A percentile compares a stretch with the other conserved stretches of the same genome.
Evolutionary conservation across 2,888 invertebrate genomes (phyloP).

Genomic region (Sesia apiformis): DNA sequence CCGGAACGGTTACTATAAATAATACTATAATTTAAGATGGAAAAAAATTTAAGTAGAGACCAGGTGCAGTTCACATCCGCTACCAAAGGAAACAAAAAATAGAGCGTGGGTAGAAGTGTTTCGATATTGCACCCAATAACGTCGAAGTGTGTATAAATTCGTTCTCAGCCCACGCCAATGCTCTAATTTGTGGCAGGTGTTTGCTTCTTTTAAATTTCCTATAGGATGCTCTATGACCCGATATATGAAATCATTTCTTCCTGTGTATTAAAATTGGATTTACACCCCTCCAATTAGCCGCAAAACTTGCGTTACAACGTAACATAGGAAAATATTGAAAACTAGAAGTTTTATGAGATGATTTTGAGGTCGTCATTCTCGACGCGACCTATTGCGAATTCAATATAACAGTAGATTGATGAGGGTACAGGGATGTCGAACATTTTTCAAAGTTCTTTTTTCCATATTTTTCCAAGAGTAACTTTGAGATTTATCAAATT

Average conservation of each 20-base stretch:
- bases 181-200: no score
- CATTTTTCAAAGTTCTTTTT: constrained; percentile 14
- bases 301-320: no score
- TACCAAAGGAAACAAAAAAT: constrained; percentile 33
- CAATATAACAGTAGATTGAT: constrained; percentile 41
- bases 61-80: constrained; percentile 65
- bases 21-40: constrained; percentile 1
- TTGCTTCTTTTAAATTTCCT: no score
- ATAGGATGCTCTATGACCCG: no score
- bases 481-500: constrained; percentile 47
- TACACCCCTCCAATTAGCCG: no score
- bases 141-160: no score
- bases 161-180: no score
- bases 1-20: background rate
- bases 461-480: constrained; percentile 28
- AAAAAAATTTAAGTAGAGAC: constrained; percentile 30
- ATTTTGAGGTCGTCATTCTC: no score
- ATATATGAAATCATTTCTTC: no score
- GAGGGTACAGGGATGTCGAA: constrained; percentile 28
- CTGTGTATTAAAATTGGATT: no score
- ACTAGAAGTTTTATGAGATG: no score
- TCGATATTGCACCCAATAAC: constrained; percentile 21
- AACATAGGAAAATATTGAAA: no score
- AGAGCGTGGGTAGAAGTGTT: constrained; percentile 26
- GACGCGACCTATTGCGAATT: background rate